These are phyloP conservation scores for Dermochelys coriacea DNA, from an alignment of 2,797 vertebrate species.

Conservation along the genomic window DNA sequence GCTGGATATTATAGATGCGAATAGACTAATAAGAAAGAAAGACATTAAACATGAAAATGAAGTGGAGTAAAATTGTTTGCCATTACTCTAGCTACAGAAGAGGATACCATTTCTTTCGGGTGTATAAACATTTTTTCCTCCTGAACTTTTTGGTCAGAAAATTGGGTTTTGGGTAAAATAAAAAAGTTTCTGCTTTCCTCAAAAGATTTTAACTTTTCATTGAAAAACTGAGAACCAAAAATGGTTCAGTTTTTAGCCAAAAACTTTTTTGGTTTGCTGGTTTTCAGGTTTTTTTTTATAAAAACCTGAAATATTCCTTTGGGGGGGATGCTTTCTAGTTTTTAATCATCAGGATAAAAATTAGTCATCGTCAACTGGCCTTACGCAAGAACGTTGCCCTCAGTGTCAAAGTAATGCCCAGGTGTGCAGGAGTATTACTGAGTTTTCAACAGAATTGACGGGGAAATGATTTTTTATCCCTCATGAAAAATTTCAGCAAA, in stretches of 20 bases:
- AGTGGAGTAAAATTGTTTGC: background rate
- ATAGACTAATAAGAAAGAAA: background rate
- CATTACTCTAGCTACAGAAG: background rate
- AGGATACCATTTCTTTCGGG: background rate
- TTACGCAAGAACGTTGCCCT: background rate
- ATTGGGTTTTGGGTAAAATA: background rate
- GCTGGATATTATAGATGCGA: slow-evolving; percentile 20
- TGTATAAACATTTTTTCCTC: background rate
- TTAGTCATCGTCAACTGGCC: background rate
- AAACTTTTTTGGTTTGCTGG: background rate
- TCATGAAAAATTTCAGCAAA: background rate
- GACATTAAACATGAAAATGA: background rate
- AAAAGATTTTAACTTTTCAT: background rate
- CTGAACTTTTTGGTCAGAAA: background rate
- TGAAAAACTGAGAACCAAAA: background rate
- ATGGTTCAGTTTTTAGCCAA: background rate
- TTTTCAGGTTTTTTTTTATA: background rate
- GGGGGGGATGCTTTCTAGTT: background rate
- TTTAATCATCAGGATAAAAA: background rate
- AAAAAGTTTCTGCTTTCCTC: background rate
- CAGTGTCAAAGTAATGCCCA: fast-evolving
- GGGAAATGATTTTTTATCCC: background rate
- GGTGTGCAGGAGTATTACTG: background rate
- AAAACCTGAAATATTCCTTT: background rate
- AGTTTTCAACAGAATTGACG: background rate